Evolutionary conservation across 2,113 vertebrate species (phyloP).

Genomic region (Azemiops feae): DNA sequence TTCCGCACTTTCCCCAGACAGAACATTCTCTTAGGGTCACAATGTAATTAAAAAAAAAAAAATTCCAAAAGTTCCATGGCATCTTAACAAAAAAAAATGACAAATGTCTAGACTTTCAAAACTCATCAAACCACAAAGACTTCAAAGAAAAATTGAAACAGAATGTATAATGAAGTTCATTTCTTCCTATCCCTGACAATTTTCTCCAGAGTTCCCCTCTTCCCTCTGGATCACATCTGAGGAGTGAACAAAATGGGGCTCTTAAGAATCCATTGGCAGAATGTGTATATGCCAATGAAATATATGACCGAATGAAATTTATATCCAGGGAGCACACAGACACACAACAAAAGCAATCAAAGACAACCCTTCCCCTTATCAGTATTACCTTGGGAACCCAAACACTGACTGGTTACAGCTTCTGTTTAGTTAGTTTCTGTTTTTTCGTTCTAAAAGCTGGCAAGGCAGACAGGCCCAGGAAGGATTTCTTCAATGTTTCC

Average conservation of each 20-base stretch:
- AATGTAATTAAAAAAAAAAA: neutral
- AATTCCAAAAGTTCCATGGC: neutral
- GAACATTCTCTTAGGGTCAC: neutral
- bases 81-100: neutral
- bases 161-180: neutral
- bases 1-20: neutral
- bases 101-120: neutral
- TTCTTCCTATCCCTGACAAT: neutral
- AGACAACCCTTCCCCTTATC: neutral
- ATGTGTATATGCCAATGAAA: neutral
- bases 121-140: neutral
- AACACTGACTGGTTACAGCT: neutral
- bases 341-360: neutral
- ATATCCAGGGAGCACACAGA: neutral
- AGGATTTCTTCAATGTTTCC: neutral
- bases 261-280: neutral
- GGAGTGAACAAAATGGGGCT: neutral
- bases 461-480: neutral
- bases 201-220: neutral
- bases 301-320: neutral
- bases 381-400: neutral
- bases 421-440: neutral
- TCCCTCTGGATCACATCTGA: neutral
- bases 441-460: neutral
- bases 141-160: neutral